These are phyloP conservation scores for Girardinus metallicus DNA, from an alignment of 2,797 vertebrate species.

Conservation along the genomic window DNA sequence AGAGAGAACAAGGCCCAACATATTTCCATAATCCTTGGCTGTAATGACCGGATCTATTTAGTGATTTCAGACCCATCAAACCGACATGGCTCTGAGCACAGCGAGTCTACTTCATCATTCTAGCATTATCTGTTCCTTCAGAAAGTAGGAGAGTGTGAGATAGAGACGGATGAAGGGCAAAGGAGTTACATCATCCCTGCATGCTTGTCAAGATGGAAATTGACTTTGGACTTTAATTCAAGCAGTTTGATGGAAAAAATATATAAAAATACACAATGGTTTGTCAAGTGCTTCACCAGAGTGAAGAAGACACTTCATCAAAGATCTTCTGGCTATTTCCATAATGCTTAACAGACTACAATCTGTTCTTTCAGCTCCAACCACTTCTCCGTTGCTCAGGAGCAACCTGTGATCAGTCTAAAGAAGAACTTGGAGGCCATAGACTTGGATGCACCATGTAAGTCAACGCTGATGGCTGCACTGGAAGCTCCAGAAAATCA, in stretches of 20 bases:
- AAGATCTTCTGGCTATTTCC: background rate
- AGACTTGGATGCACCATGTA: background rate
- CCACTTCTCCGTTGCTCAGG: background rate
- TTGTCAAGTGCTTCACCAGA: background rate
- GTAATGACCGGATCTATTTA: conserved; percentile 68
- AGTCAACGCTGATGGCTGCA: background rate
- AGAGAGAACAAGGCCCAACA: conserved; percentile 31
- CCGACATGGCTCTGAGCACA: conserved; percentile 33
- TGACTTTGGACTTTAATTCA: conserved; percentile 8
- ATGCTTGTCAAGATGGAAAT: conserved; percentile 14
- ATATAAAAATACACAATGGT: background rate
- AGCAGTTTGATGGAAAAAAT: background rate
- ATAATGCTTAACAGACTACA: background rate
- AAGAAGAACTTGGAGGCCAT: background rate
- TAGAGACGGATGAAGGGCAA: conserved; percentile 10
- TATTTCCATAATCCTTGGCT: conserved; percentile 53
- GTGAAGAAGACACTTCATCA: background rate
- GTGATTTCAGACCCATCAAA: conserved; percentile 53
- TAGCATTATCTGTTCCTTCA: conserved; percentile 43
- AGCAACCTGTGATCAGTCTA: background rate
- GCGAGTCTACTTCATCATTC: conserved; percentile 55
- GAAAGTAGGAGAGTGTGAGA: conserved; percentile 19
- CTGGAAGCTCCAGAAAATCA: background rate
- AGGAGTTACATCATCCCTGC: conserved; percentile 26
- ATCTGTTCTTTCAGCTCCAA: background rate